Evolutionary conservation across 2,797 vertebrate species (phyloP).

Genomic region (Lepus townsendii): DNA sequence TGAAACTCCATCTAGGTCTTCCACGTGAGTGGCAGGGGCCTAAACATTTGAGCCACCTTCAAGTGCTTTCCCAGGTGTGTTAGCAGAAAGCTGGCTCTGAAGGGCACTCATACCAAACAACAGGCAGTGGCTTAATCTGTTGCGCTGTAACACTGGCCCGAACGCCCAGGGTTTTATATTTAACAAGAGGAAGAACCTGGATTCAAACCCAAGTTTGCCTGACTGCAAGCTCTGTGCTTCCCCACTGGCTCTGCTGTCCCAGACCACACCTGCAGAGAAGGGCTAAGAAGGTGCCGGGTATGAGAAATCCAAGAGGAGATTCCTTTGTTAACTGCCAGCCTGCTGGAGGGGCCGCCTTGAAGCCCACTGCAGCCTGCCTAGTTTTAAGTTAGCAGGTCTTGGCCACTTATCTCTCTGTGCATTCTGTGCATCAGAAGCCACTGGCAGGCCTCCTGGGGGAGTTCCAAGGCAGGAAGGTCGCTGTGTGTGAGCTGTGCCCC

Average conservation of each 20-base stretch:
- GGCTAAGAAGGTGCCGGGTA: background rate
- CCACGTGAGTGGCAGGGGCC: too few relatives aligned
- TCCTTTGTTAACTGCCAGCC: background rate
- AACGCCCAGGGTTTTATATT: background rate
- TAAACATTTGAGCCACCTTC: too few relatives aligned
- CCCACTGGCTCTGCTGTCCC: background rate
- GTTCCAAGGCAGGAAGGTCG: background rate
- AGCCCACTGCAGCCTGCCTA: background rate
- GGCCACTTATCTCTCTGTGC: background rate
- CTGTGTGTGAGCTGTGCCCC: background rate
- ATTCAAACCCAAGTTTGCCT: background rate
- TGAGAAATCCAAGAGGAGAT: background rate
- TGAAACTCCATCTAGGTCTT: too few relatives aligned
- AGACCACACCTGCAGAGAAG: background rate
- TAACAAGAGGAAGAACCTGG: background rate
- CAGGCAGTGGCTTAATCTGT: too few relatives aligned
- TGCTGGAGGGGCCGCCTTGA: background rate
- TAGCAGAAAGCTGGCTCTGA: too few relatives aligned
- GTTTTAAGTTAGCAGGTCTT: background rate
- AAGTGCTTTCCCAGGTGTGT: too few relatives aligned
- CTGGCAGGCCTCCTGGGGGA: background rate
- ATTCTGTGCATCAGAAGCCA: background rate
- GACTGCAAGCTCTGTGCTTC: background rate
- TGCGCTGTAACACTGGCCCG: too few relatives aligned
- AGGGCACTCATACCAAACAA: too few relatives aligned